Base-by-base conservation (phyloP, 1,140 invertebrate species). In the Drosophila serrata region DNA sequence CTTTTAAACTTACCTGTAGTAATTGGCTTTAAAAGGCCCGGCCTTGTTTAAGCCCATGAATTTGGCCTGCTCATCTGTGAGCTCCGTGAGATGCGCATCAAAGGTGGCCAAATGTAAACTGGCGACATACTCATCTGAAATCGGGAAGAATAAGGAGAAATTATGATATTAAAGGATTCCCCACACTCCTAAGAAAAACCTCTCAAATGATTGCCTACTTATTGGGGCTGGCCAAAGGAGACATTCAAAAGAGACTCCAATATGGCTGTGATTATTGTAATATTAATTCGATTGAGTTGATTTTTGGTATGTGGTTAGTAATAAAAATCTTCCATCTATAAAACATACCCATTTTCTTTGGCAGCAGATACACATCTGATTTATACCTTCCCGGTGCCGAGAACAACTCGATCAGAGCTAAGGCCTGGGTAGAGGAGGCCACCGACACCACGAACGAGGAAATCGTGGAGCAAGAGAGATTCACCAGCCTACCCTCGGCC, bases 401-500 rank as follows among this genome's bases (percentile, higher is more conserved):
- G 94, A 97, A 99, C 6, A 99, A 94, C 93, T 99, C 98, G 86
- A 99, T 99, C 45, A 99, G 94, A 29, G 98, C 98, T 43, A 99
- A 93, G 2, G 98, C 98, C 94, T 99, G 98, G 22, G 98, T 98
- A 59, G 97, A 96, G 13, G 97, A 97, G 33, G 98, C 98, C 70
- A 99, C 98, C n/a, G 98, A 98, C 33, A 98, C 98, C 68, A 99
- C 98, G 94, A 99, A 99, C 7, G 98, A 99, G 42, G 98, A 98
- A 90, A 99, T 95, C 91, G 97, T 98, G 31, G 98, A 99, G 93
- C 98, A 99, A 75, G 98, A 99, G 55, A 99, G 94, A 94, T 99
- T 99, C 12, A 99, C 98, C 35, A 99, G 93, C 24, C 98, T 95
- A 45, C 98, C 98, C 94, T 99, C 98, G 5, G 98, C 98, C 72